These are phyloP conservation scores for Acanthaster planci DNA, from an alignment of 35 echinoderm and acorn worm species.

Conservation along the genomic window DNA sequence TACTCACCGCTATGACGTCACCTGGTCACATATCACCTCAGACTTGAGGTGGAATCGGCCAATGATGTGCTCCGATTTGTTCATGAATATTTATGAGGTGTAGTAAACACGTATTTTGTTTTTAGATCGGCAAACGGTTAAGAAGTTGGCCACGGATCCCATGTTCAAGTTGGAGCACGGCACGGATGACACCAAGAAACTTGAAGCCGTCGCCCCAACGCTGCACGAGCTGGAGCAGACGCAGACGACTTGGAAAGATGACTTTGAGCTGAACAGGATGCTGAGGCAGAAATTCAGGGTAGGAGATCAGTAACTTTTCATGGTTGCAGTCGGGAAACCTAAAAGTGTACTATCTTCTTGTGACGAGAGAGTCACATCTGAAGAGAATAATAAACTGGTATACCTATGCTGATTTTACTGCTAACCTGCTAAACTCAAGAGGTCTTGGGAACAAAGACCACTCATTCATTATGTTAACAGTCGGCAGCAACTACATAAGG, in stretches of 20 bases:
- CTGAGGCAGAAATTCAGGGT: slow-evolving; percentile 92
- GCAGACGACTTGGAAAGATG: slow-evolving; percentile 85
- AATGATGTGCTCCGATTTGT: too few relatives aligned
- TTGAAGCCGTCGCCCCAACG: slow-evolving; percentile 65
- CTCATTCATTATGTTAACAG: too few relatives aligned
- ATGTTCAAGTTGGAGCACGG: slow-evolving; percentile 98
- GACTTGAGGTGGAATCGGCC: too few relatives aligned
- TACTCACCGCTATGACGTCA: too few relatives aligned
- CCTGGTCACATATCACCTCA: too few relatives aligned
- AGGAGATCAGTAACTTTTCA: neutral
- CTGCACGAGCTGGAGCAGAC: slow-evolving; percentile 70
- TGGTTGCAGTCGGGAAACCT: neutral
- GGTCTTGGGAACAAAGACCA: too few relatives aligned
- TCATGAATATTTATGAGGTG: too few relatives aligned
- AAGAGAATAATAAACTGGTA: neutral
- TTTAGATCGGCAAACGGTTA: slow-evolving; percentile 82
- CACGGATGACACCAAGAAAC: slow-evolving; percentile 86
- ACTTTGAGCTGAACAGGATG: slow-evolving; percentile 85
- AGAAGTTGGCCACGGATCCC: slow-evolving; percentile 83
- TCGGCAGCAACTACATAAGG: too few relatives aligned
- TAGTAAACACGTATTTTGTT: too few relatives aligned
- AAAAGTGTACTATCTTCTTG: neutral
- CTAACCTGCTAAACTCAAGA: neutral
- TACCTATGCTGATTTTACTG: neutral
- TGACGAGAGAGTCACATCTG: neutral